Evolutionary conservation across 2,888 invertebrate species (phyloP), one percentile per base, ranked within the genome.

Genomic region (Zonitis immaculata): DNA sequence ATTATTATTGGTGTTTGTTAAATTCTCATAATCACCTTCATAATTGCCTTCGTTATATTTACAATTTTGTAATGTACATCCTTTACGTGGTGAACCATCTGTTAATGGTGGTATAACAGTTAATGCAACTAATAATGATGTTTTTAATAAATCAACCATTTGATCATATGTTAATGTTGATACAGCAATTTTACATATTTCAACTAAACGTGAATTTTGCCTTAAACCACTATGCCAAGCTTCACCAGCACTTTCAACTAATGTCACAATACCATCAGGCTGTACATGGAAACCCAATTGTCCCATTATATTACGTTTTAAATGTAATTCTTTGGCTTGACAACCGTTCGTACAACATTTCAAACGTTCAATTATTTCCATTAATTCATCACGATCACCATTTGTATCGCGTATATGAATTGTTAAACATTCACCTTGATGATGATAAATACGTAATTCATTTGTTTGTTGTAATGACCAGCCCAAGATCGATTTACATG

Each of bases 271-370:
- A 3, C 96, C 96, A 74, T 95, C 95, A 12, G 91, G 90, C 69
- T 94, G 93, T 30, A 95, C 92, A 76, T 91, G 90, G 76, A 91
- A 91, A 11, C 93, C 95, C 44, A 95, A 82, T 71, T 94, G 94
- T 11, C 91, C 88, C 64, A 89, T 81, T 47, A 84, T 83, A 70
- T 92, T 94, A 16, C 95, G 80, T 66, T 87, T 85, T 55, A 94
- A 80, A 49, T 87, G 86, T 64, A 92, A 78, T 75, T 95, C 95
- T 62, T 88, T 84, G 8, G 89, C 86, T 64, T 86, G 82, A 56
- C 87, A 85, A 52, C 87, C 89, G 62, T 84, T 80, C 18, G 94
- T 92, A 1, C 95, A 92, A 46, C 86, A 83, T 47, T 86, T 81
- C 30, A 97, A 80, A 20, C 96, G 80, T 11, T 87, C 86, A 68